Conservation (phyloP, 2,113 vertebrate genomes). For the Triplophysa siluroides region DNA sequence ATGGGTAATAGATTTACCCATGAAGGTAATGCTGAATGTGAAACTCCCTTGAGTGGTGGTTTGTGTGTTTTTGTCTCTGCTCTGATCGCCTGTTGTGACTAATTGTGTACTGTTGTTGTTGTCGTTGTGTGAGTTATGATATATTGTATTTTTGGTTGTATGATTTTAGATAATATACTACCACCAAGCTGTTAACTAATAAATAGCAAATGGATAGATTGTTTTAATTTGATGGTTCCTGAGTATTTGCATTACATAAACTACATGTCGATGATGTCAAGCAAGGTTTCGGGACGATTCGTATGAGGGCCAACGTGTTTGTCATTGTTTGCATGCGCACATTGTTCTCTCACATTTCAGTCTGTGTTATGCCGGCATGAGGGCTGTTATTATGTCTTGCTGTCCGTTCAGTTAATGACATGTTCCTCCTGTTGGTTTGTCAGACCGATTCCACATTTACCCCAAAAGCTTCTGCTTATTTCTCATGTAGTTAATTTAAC, state of each 20-base stretch:
- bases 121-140: slow-evolving; percentile 9
- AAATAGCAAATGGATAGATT: not conserved
- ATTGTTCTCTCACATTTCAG: not conserved
- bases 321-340: slow-evolving; percentile 12
- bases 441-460: not conserved
- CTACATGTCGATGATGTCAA: not conserved
- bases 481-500: slow-evolving; percentile 36
- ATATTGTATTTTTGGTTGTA: slow-evolving; percentile 17
- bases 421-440: not conserved
- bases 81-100: slow-evolving; percentile 1
- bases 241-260: not conserved
- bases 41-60: slow-evolving; percentile 23
- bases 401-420: not conserved
- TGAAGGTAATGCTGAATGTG: slow-evolving; percentile 70
- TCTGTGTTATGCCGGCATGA: not conserved
- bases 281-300: not conserved
- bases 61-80: slow-evolving; percentile 41
- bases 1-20: slow-evolving; percentile 76
- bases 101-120: not conserved
- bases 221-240: not conserved
- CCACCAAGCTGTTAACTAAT: slow-evolving; percentile 1
- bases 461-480: not conserved
- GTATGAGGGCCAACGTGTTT: not conserved
- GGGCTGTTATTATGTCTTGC: not conserved
- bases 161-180: slow-evolving; percentile 5